Evolutionary conservation across 1,140 invertebrate genomes (phyloP), one percentile per base, ranked within the genome.

Genomic region (Papilio machaon): DNA sequence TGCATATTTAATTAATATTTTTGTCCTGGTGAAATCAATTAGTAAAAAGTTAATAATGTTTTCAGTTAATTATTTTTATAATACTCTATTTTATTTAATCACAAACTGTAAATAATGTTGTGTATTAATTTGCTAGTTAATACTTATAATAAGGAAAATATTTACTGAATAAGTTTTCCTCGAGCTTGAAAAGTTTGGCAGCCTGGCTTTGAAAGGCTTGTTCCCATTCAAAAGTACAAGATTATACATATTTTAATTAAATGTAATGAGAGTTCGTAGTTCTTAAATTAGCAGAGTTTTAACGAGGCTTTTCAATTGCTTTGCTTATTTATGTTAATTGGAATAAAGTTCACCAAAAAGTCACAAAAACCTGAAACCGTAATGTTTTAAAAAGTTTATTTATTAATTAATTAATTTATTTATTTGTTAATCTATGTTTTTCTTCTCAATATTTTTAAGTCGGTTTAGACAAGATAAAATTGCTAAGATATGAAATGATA

Each of bases 161-260:
- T 64, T 30, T 64, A 13, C 60, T 64, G 60, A 4, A 30, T 64
- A 64, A 23, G 23, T 23, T 64, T 64, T 30, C 19, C 19, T 23
- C 17, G 19, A 19, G 23, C 11, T 64, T 23, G 19, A 64, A 64
- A 64, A 64, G 60, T 64, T 64, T 64, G 60, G 60, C 60, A 30
- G 19, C n/a, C n/a, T 23, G 0, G 4, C 19, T 64, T 64, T 30
- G 10, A 64, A 64, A 23, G 19, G 23, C 23, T 64, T 64, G 15
- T 54, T 17, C 13, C 5, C 52, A 17, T 54, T 64, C 23, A 64
- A 64, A 64, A 30, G 60, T 30, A 64, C 60, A 64, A 64, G 19
- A 64, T 64, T 64, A 64, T 64, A 64, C 23, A 64, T 64, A 64
- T 30, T 64, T 64, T 64, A 64, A 64, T 64, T 23, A 64, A 64